Evolutionary conservation across 2,113 vertebrate genomes (phyloP).

Genomic region (Calidris pugnax): DNA sequence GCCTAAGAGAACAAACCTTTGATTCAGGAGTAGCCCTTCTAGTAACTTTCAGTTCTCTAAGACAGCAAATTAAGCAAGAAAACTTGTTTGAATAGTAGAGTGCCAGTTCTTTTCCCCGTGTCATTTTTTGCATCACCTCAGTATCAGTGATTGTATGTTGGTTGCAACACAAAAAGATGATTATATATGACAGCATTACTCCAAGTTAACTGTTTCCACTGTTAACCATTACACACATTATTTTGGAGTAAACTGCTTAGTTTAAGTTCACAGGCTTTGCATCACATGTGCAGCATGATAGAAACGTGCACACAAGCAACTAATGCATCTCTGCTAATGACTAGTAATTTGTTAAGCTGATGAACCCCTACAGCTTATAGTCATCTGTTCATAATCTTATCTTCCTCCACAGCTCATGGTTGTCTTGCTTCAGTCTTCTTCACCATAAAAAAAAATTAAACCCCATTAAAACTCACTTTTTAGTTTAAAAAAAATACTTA

Average conservation of each 20-base stretch:
- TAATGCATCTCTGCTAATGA: conserved; percentile 26
- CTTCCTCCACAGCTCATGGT: neutral
- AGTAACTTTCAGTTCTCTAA: neutral
- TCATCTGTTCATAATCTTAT: conserved; percentile 12
- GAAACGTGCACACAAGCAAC: neutral
- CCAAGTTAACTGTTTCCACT: neutral
- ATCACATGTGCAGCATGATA: neutral
- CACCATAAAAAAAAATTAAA: neutral
- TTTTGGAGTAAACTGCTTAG: neutral
- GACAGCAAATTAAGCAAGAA: neutral
- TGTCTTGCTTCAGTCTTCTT: neutral
- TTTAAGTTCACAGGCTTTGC: neutral
- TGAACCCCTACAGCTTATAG: conserved; percentile 2
- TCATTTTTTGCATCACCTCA: neutral
- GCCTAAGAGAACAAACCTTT: neutral
- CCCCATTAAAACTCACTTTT: neutral
- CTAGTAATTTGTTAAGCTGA: conserved; percentile 35
- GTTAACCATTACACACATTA: neutral
- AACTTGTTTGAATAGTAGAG: neutral
- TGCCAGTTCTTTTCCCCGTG: neutral
- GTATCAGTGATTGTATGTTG: neutral
- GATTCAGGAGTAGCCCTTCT: neutral
- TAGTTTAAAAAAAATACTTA: neutral
- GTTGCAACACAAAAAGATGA: rapidly evolving
- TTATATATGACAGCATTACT: neutral